phyloP scores from a whole-genome alignment of 2,113 vertebrate species.

The Cinclus cinclus region DNA sequence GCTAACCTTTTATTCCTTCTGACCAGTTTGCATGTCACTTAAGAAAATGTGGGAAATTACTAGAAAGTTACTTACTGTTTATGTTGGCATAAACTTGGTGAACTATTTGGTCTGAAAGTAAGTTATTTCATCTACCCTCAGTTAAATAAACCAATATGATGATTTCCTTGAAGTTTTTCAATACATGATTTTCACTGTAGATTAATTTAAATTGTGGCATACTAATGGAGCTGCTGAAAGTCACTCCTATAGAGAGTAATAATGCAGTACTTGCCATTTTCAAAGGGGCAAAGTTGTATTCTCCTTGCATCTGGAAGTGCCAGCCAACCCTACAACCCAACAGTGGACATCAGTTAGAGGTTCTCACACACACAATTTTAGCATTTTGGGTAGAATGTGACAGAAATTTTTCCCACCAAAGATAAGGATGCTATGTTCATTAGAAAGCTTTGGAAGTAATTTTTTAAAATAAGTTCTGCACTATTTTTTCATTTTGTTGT shows the following conservation, averaged over 20 bases:
- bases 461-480: neutral
- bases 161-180: neutral
- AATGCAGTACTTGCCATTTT: slow-evolving; percentile 77
- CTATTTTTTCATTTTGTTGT: neutral
- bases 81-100: neutral
- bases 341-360: neutral
- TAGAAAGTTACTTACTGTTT: neutral
- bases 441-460: neutral
- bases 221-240: neutral
- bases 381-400: neutral
- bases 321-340: slow-evolving; percentile 81
- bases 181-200: neutral
- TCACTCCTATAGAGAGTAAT: neutral
- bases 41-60: neutral
- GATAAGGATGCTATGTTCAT: neutral
- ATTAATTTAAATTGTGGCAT: neutral
- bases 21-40: neutral
- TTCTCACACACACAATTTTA: neutral
- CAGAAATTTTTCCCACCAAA: neutral
- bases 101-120: neutral
- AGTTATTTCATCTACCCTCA: neutral
- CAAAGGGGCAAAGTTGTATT: slow-evolving; percentile 85
- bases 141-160: neutral
- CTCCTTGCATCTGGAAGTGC: slow-evolving; percentile 80
- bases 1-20: neutral